phyloP scores from a whole-genome alignment of 2,888 invertebrate species.

The Acanthoscelides obtectus region DNA sequence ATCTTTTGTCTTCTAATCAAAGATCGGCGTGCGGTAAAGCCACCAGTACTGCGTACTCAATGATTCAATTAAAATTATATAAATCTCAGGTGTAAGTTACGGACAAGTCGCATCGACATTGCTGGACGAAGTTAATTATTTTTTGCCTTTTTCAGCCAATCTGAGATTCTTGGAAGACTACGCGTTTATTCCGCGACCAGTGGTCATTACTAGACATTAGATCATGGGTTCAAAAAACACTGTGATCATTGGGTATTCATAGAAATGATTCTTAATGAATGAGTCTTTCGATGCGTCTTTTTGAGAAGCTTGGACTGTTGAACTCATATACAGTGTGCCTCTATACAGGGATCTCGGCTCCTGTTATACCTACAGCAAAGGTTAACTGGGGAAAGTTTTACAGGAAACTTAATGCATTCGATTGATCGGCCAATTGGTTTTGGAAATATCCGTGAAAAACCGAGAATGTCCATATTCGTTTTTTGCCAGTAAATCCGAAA shows the following conservation, averaged over 20 bases:
- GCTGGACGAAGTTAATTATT: neutral
- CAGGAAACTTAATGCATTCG: too few relatives aligned
- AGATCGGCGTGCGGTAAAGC: neutral
- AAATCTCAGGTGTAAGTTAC: conserved; percentile 8
- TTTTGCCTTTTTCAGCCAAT: neutral
- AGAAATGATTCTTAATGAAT: neutral
- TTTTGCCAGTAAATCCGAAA: too few relatives aligned
- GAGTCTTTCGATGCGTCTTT: too few relatives aligned
- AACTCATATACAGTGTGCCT: too few relatives aligned
- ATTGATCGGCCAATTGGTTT: too few relatives aligned
- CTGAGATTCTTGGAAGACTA: neutral
- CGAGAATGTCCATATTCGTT: too few relatives aligned
- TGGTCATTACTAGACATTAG: neutral
- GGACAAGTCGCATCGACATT: neutral
- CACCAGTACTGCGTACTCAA: neutral
- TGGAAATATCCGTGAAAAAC: too few relatives aligned
- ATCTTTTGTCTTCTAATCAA: neutral
- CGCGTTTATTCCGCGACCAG: neutral
- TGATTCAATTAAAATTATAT: conserved; percentile 10
- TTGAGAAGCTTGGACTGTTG: too few relatives aligned
- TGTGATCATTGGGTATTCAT: neutral
- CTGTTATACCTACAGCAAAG: too few relatives aligned
- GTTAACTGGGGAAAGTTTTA: too few relatives aligned
- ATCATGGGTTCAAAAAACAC: neutral
- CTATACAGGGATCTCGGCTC: too few relatives aligned